Evolutionary conservation across 2,113 vertebrate genomes (phyloP), one percentile per base, ranked within the genome.

Genomic region (Tragulus kanchil): DNA sequence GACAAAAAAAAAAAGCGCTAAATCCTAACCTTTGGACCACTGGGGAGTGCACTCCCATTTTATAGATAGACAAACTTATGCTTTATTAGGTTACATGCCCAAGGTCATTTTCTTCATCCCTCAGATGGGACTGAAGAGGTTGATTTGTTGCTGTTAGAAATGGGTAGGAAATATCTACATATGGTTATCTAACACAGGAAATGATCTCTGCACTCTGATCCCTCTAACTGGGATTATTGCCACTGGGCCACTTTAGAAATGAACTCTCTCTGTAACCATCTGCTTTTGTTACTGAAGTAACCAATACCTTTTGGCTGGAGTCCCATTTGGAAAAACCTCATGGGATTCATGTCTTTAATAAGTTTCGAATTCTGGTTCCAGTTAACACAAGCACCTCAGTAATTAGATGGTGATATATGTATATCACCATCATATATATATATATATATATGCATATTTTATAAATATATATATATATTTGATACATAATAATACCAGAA

Each of bases 191-290:
- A 75, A 48, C 17, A 42, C 58, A 50, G 31, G 8, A 23, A 31
- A 42, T 52, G 61, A 48, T 25, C 54, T 78, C 15, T 3, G 6
- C n/a, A 85, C 12, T 3, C 19, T 65, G n/a, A 17, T n/a, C 79
- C 77, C 79, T 88, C 82, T 95, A 16, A 14, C 62, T 83, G 88
- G 82, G 93, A 85, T 88, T 54, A 61, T n/a, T 77, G 85, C 88
- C 93, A 95, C 2, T 78, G 54, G 77, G 58, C 59, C 85, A 90
- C 94, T 90, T 94, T 67, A 92, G 88, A 95, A 96, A 96, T 78
- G 64, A 97, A 45, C 14, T 13, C 52, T 56, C 25, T 67, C 36
- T 95, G 62, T 87, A 89, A 97, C 28, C 11, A 59, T 52, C 26
- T 42, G 64, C 52, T 95, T 54, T 62, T 50, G 25, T 81, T 85